A percentile compares a stretch with the other conserved stretches of the same genome.
Conservation (phyloP, 2,113 vertebrate species). For the Saccopteryx leptura region DNA sequence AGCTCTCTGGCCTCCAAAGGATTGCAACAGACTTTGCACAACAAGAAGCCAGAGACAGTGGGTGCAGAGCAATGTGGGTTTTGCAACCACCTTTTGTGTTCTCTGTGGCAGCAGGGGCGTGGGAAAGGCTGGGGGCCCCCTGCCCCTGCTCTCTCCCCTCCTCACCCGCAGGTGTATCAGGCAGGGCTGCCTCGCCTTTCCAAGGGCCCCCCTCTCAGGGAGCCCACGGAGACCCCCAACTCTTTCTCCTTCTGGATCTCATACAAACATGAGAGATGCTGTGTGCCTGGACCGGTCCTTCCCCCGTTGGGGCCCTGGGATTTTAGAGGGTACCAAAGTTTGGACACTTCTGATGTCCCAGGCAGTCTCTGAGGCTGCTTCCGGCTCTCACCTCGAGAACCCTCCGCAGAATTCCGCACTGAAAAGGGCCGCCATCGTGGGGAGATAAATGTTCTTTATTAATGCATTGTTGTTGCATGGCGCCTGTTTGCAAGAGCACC, state of each 20-base stretch:
- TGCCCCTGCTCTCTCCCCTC: neutral
- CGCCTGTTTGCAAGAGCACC: neutral
- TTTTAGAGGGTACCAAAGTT: neutral
- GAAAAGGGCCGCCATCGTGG: neutral
- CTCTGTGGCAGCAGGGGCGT: slow-evolving; percentile 39
- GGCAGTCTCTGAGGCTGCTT: neutral
- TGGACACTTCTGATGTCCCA: too few species aligned
- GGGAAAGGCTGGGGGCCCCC: slow-evolving; percentile 60
- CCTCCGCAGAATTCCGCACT: neutral
- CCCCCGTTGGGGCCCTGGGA: neutral
- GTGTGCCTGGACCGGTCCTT: neutral
- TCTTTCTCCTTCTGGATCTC: neutral
- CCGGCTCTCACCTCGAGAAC: neutral
- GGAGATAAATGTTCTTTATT: too few species aligned
- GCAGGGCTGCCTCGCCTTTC: neutral
- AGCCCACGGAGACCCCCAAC: neutral
- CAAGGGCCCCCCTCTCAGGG: neutral
- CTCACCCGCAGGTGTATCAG: slow-evolving; percentile 2
- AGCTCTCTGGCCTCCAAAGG: slow-evolving; percentile 29
- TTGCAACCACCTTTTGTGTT: slow-evolving; percentile 76
- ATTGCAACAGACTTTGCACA: slow-evolving; percentile 80
- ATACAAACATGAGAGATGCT: neutral
- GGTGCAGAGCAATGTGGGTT: slow-evolving; percentile 73
- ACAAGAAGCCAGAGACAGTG: slow-evolving; percentile 74
- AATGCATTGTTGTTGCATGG: neutral